Percentiles rank a stretch among this genome's conserved stretches.
phyloP scores from a whole-genome alignment of 2,113 vertebrate genomes.

The Melanostigma gelatinosum region DNA sequence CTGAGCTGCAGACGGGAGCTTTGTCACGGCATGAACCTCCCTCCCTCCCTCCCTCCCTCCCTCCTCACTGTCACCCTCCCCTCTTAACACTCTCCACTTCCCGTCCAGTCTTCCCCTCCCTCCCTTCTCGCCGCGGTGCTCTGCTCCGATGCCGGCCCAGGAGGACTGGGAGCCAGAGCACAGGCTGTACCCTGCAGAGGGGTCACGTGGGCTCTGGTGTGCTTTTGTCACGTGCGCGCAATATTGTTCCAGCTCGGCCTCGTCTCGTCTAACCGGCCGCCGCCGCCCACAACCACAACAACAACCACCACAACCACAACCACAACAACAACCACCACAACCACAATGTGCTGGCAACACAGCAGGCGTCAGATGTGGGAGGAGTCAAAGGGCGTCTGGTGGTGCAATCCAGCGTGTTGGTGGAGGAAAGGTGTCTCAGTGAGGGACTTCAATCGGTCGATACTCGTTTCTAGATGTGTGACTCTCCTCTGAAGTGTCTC shows the following conservation, averaged over 20 bases:
- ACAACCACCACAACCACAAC: constrained; percentile 7
- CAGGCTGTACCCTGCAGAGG: constrained; percentile 69
- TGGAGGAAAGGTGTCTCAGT: background rate
- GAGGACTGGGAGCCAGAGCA: constrained; percentile 58
- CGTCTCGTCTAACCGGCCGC: constrained; percentile 25
- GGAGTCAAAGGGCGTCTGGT: constrained; percentile 39
- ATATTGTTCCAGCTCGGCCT: constrained; percentile 48
- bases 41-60: constrained; percentile 19
- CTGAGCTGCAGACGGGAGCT: constrained; percentile 48
- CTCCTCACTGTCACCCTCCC: background rate
- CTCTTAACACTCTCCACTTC: constrained; percentile 23
- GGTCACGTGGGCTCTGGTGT: constrained; percentile 77
- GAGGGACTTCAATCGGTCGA: background rate
- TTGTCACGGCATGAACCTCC: constrained; percentile 61
- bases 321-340: constrained; percentile 1
- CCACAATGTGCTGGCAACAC: background rate
- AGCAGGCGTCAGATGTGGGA: background rate
- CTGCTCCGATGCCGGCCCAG: constrained; percentile 24
- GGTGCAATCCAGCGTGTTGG: constrained; percentile 17
- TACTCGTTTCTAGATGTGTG: too few species aligned
- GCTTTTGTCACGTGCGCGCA: constrained; percentile 68
- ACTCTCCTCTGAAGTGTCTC: background rate
- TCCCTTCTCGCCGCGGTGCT: constrained; percentile 2
- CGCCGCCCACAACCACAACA: background rate
- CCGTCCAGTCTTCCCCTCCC: constrained; percentile 27